These are phyloP conservation scores for Ophion costatus DNA, from an alignment of 2,888 invertebrate genomes.

Conservation along the genomic window DNA sequence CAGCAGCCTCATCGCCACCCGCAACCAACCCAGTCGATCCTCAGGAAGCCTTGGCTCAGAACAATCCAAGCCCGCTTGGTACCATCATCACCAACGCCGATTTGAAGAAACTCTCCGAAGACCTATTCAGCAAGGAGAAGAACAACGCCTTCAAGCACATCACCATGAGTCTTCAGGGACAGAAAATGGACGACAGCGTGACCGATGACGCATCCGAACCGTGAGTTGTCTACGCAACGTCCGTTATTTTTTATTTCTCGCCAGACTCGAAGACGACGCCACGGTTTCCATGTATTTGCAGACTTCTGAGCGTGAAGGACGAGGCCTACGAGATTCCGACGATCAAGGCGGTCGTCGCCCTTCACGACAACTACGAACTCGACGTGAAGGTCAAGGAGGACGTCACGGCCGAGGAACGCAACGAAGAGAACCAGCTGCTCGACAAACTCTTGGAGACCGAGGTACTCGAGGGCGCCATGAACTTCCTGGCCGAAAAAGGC, in stretches of 20 bases:
- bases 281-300: conserved; percentile 78
- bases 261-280: background rate
- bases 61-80: conserved; percentile 75
- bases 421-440: conserved; percentile 92
- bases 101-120: conserved; percentile 89
- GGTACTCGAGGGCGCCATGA: conserved; percentile 90
- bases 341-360: conserved; percentile 87
- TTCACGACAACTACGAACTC: conserved; percentile 94
- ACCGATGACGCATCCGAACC: conserved; percentile 90
- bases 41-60: conserved; percentile 61
- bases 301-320: conserved; percentile 88
- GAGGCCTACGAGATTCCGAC: conserved; percentile 89
- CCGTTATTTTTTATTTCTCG: background rate
- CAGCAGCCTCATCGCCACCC: conserved; percentile 44
- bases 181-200: conserved; percentile 89
- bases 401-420: conserved; percentile 89
- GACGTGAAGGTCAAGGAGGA: conserved; percentile 89
- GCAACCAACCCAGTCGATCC: conserved; percentile 49
- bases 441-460: conserved; percentile 90
- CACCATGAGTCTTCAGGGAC: conserved; percentile 90
- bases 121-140: conserved; percentile 88
- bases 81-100: conserved; percentile 86
- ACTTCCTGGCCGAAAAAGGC: conserved; percentile 87
- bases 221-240: conserved; percentile 85
- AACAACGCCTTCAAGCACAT: conserved; percentile 90